Conservation (phyloP, 2,113 vertebrate species). For the Canis aureus region DNA sequence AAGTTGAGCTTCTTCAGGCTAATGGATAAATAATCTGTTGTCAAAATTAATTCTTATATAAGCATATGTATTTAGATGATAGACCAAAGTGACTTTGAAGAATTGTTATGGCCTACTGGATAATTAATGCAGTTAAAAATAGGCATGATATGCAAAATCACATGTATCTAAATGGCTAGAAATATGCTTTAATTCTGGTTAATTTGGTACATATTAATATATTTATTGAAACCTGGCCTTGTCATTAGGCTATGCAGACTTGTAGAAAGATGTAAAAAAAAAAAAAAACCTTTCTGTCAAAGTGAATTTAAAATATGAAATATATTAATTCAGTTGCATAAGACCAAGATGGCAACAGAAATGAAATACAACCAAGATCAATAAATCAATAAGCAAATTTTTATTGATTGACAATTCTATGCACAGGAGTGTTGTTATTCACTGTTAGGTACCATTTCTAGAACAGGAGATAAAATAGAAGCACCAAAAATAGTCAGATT, state of each 20-base stretch:
- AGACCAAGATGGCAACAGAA: slow-evolving; percentile 28
- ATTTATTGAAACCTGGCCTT: slow-evolving; percentile 12
- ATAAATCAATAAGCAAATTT: not conserved
- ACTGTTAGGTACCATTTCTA: not conserved
- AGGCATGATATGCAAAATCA: not conserved
- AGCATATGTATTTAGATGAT: slow-evolving; percentile 22
- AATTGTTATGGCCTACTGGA: not conserved
- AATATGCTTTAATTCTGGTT: not conserved
- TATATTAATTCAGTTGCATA: not conserved
- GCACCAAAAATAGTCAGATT: not conserved
- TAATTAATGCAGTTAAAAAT: slow-evolving; percentile 70
- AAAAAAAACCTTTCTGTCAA: not conserved
- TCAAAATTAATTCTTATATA: slow-evolving; percentile 63
- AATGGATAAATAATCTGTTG: slow-evolving; percentile 75
- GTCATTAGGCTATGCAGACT: not conserved
- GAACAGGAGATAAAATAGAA: slow-evolving; percentile 47
- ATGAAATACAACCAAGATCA: slow-evolving; percentile 31
- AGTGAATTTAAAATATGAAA: slow-evolving; percentile 48
- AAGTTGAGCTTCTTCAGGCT: slow-evolving; percentile 47
- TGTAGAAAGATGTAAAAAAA: not conserved
- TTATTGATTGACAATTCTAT: not conserved
- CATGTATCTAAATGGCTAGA: not conserved
- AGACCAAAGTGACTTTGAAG: slow-evolving; percentile 47
- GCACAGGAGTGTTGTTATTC: not conserved
- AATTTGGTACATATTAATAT: slow-evolving; percentile 23